phyloP scores from a whole-genome alignment of 2,888 invertebrate genomes.

The Lydus trimaculatus region DNA sequence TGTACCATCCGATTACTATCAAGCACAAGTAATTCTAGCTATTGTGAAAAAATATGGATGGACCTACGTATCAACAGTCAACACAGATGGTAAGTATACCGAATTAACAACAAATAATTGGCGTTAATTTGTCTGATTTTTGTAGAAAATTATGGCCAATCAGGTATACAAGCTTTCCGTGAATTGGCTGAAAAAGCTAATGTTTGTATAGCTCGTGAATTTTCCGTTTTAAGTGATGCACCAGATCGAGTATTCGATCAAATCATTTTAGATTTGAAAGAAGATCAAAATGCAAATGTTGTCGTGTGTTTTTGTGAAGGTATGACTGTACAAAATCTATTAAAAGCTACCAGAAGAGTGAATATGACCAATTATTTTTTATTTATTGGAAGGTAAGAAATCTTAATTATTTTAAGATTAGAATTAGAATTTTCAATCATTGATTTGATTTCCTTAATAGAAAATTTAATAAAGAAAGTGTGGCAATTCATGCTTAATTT shows the following conservation, averaged over 20 bases:
- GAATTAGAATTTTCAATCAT: too few species aligned
- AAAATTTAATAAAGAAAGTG: too few species aligned
- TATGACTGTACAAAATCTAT: constrained; percentile 70
- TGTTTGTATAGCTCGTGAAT: constrained; percentile 76
- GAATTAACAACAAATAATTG: too few species aligned
- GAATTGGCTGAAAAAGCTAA: constrained; percentile 71
- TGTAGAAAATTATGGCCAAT: constrained; percentile 79
- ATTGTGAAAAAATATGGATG: constrained; percentile 74
- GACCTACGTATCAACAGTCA: constrained; percentile 80
- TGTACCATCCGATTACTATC: constrained; percentile 80
- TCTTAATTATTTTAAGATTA: too few species aligned
- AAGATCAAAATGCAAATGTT: constrained; percentile 66
- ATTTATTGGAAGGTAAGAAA: constrained; percentile 70
- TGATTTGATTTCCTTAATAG: too few species aligned
- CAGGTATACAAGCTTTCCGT: constrained; percentile 77
- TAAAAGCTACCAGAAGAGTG: constrained; percentile 67
- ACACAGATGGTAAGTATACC: constrained; percentile 79
- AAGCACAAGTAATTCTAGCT: constrained; percentile 77
- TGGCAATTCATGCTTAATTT: too few species aligned
- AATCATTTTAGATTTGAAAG: constrained; percentile 64
- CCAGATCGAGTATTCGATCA: constrained; percentile 66
- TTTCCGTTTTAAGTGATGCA: constrained; percentile 68
- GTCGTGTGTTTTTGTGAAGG: constrained; percentile 85
- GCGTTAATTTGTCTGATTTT: constrained; percentile 23
- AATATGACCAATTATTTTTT: constrained; percentile 68